phyloP scores from a whole-genome alignment of 2,113 vertebrate genomes.

The Patagioenas fasciata region DNA sequence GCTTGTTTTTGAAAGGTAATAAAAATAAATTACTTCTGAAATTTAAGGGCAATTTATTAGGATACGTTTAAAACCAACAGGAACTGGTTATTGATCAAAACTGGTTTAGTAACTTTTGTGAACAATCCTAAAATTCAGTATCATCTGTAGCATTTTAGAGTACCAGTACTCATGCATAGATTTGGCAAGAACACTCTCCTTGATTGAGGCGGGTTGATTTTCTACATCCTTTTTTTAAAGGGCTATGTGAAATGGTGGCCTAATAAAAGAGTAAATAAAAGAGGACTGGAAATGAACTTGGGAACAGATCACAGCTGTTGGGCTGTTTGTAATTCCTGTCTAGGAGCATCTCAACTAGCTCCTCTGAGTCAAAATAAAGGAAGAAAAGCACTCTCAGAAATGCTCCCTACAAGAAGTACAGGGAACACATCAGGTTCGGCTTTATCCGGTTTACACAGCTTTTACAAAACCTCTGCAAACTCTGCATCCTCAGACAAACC shows the following conservation, averaged over 20 bases:
- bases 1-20: not conserved
- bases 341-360: not conserved
- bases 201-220: not conserved
- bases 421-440: not conserved
- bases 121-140: not conserved
- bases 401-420: not conserved
- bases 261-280: not conserved
- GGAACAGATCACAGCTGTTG: not conserved
- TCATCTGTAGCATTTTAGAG: not conserved
- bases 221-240: not conserved
- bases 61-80: not conserved
- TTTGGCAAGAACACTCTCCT: not conserved
- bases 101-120: not conserved
- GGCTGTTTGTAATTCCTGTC: not conserved
- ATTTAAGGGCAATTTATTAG: not conserved
- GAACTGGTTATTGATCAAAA: not conserved
- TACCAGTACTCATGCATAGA: not conserved
- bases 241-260: fast-evolving
- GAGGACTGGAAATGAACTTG: not conserved
- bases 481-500: not conserved
- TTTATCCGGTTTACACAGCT: not conserved
- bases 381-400: not conserved
- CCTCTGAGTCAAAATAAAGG: not conserved
- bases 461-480: not conserved
- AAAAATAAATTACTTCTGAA: not conserved